phyloP scores from a whole-genome alignment of 1,140 invertebrate genomes.

The Chironomus tepperi region DNA sequence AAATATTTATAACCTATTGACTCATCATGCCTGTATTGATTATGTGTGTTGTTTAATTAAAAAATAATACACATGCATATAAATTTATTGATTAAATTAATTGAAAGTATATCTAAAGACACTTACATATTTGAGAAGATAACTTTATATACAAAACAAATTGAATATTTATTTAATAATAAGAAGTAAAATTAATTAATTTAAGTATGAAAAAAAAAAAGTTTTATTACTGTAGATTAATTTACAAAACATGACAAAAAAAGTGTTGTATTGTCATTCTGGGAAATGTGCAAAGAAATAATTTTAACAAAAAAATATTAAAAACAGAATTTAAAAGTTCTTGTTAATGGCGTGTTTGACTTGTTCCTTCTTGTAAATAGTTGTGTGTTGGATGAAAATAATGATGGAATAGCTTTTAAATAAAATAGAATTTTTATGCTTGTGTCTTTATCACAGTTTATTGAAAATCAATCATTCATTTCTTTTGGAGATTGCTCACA shows the following conservation, averaged over 20 bases:
- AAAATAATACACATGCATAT: no score
- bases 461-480: not conserved
- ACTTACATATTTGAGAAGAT: no score
- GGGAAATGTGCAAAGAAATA: slow-evolving; percentile 1
- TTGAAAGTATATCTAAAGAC: no score
- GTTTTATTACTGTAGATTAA: no score
- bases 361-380: not conserved
- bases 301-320: not conserved
- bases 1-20: no score
- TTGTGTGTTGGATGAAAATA: not conserved
- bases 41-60: no score
- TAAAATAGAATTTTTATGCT: not conserved
- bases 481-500: no score
- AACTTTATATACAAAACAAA: not conserved
- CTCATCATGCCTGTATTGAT: no score
- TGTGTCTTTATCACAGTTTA: not conserved
- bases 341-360: not conserved
- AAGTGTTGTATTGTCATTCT: slow-evolving; percentile 5
- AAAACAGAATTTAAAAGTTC: not conserved
- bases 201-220: not conserved
- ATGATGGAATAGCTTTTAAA: not conserved
- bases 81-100: no score
- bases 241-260: not conserved
- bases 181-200: not conserved
- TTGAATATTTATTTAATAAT: no score